Evolutionary conservation across 1,140 invertebrate species (phyloP).

Genomic region (Panulirus ornatus): DNA sequence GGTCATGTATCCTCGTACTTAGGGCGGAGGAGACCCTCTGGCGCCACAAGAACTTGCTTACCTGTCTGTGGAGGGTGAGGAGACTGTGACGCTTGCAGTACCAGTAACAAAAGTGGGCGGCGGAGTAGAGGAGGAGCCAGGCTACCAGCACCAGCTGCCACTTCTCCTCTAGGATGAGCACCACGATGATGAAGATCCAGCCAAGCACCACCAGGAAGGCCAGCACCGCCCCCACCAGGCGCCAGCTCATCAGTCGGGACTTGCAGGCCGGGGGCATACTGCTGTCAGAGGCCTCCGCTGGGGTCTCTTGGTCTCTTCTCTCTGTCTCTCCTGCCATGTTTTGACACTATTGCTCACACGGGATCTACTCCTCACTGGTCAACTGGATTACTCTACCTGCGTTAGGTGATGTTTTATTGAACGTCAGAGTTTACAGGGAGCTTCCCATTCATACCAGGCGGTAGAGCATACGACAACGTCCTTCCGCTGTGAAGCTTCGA

Average conservation of each 20-base stretch:
- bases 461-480: constrained; percentile 22
- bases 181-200: constrained; percentile 68
- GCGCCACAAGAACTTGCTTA: background rate
- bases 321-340: background rate
- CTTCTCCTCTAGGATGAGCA: constrained; percentile 65
- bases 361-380: background rate
- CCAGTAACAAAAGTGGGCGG: constrained; percentile 69
- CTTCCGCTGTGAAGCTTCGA: background rate
- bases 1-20: too few relatives aligned
- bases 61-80: constrained; percentile 59
- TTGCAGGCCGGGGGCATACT: constrained; percentile 47
- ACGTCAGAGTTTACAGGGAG: background rate
- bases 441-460: background rate
- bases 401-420: background rate
- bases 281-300: background rate
- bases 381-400: background rate
- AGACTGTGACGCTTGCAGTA: constrained; percentile 68
- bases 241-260: constrained; percentile 48
- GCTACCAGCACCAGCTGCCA: constrained; percentile 68
- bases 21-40: too few relatives aligned
- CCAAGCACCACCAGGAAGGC: constrained; percentile 66
- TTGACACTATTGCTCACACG: background rate
- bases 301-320: background rate
- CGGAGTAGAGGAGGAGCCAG: constrained; percentile 60
- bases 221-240: constrained; percentile 53